phyloP scores from a whole-genome alignment of 2,113 vertebrate genomes.

The Serinus canaria region DNA sequence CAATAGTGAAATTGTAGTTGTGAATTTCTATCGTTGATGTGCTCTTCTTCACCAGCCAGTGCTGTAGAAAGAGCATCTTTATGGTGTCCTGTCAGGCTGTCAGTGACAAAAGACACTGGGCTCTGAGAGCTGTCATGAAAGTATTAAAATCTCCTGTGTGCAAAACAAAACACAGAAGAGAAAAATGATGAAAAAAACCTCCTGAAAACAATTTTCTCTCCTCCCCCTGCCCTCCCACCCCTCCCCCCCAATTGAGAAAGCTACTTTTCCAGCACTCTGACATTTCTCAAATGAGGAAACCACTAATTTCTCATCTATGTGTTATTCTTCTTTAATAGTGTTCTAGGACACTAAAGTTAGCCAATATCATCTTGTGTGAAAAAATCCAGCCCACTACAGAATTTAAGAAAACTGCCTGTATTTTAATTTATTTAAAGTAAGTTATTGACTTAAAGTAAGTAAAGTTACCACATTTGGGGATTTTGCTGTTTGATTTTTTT shows the following conservation, averaged over 20 bases:
- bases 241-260: not conserved
- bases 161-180: not conserved
- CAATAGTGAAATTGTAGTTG: not conserved
- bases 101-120: not conserved
- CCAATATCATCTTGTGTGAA: not conserved
- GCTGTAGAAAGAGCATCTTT: not conserved
- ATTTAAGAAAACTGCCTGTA: not conserved
- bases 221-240: accelerated
- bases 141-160: not conserved
- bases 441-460: not conserved
- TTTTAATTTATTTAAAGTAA: not conserved
- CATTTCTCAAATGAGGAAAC: not conserved
- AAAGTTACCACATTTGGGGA: not conserved
- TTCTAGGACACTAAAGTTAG: not conserved
- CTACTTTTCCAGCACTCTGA: not conserved
- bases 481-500: not conserved
- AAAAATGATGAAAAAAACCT: not conserved
- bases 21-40: not conserved
- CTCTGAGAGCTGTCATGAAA: not conserved
- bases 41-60: not conserved
- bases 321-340: not conserved
- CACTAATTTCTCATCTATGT: not conserved
- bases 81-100: not conserved
- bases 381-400: not conserved
- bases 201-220: not conserved